Conservation (phyloP, 2,113 vertebrate species). For the Kryptolebias marmoratus region DNA sequence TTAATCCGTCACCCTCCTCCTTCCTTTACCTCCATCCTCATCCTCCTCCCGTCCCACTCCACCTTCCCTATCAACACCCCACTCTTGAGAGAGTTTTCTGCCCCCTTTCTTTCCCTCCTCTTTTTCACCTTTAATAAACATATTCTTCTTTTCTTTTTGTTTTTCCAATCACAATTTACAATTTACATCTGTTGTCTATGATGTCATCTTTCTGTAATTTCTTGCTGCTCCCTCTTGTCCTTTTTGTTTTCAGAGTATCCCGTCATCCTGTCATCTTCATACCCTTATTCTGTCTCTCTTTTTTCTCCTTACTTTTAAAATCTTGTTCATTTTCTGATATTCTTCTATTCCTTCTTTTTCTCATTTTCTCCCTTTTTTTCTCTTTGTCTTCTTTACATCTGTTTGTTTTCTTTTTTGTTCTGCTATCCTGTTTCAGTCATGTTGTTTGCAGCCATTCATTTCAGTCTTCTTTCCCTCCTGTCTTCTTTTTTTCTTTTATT, state of each 20-base stretch:
- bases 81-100: not conserved
- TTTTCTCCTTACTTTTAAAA: too few species aligned
- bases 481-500: too few species aligned
- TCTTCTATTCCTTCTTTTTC: not conserved
- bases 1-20: conserved; percentile 46
- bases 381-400: not conserved
- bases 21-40: conserved; percentile 18
- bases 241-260: too few species aligned
- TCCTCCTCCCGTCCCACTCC: not conserved
- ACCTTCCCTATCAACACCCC: conserved; percentile 1
- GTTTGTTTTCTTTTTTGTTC: too few species aligned
- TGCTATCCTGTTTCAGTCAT: not conserved
- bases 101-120: not conserved
- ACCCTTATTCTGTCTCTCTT: too few species aligned
- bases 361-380: not conserved
- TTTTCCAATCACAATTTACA: too few species aligned
- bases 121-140: not conserved
- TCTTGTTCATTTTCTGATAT: too few species aligned
- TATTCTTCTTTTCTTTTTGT: not conserved
- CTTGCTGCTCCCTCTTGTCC: too few species aligned
- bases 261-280: too few species aligned
- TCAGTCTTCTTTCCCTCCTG: not conserved
- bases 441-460: not conserved
- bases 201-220: not conserved
- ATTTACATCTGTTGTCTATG: not conserved